Evolutionary conservation across 2,888 invertebrate genomes (phyloP).

Genomic region (Agriopis marginaria): DNA sequence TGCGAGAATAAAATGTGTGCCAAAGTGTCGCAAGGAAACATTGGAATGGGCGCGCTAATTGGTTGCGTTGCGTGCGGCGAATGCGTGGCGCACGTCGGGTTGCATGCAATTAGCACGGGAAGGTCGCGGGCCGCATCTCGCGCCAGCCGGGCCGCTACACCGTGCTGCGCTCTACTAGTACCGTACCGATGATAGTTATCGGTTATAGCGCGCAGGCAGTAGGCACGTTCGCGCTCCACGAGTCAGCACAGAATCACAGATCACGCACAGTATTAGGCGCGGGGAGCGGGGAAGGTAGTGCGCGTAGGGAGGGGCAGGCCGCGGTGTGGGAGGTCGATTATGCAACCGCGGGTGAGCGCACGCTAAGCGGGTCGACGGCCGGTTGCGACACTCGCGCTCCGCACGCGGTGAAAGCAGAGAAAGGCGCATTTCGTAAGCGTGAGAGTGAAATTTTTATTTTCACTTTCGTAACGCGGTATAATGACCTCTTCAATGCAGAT

Average conservation of each 20-base stretch:
- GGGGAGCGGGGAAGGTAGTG: conserved; percentile 41
- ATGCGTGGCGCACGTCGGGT: conserved; percentile 50
- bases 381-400: conserved; percentile 71
- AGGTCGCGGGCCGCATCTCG: conserved; percentile 67
- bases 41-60: conserved; percentile 44
- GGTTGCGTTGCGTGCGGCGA: conserved; percentile 47
- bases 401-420: conserved; percentile 82
- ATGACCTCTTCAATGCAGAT: conserved; percentile 56
- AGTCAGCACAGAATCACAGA: conserved; percentile 16
- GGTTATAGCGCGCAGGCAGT: conserved; percentile 45
- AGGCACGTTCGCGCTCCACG: conserved; percentile 33
- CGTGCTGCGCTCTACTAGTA: background rate
- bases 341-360: conserved; percentile 88
- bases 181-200: background rate
- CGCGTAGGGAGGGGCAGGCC: conserved; percentile 44
- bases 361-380: conserved; percentile 89
- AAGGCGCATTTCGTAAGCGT: conserved; percentile 84
- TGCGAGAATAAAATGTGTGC: conserved; percentile 14
- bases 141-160: conserved; percentile 48
- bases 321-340: conserved; percentile 68
- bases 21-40: conserved; percentile 39
- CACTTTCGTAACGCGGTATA: conserved; percentile 81
- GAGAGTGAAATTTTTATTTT: conserved; percentile 85
- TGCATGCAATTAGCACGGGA: conserved; percentile 74
- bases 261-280: conserved; percentile 59